Percentiles rank a stretch among this genome's conserved stretches.
Evolutionary conservation across 1,140 invertebrate species (phyloP).

Genomic region (Lepidurus apus): DNA sequence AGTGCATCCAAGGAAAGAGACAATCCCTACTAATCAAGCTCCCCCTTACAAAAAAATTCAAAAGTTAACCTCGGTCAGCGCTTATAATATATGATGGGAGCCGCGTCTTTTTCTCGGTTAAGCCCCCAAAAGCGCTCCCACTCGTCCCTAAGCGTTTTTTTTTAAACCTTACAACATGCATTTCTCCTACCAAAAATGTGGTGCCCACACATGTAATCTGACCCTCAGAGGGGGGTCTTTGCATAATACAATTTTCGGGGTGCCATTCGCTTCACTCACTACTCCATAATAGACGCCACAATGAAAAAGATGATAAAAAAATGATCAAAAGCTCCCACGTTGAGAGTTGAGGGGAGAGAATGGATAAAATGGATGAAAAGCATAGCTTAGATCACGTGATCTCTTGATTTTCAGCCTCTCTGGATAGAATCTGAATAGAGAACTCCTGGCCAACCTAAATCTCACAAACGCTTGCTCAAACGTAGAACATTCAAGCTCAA

Average conservation of each 20-base stretch:
- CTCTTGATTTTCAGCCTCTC: background rate
- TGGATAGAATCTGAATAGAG: background rate
- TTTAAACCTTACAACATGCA: background rate
- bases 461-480: background rate
- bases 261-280: background rate
- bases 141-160: background rate
- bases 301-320: background rate
- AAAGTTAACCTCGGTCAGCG: no score
- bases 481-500: no score
- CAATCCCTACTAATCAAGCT: no score
- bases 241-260: background rate
- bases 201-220: background rate
- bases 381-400: background rate
- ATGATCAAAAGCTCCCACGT: background rate
- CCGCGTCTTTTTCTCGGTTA: no score
- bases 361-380: background rate
- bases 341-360: no score
- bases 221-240: background rate
- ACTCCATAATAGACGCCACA: background rate
- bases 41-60: background rate
- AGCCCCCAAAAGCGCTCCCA: no score
- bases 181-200: background rate
- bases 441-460: background rate
- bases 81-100: no score
- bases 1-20: no score